Evolutionary conservation across 2,113 vertebrate species (phyloP), one percentile per base, ranked within the genome.

Genomic region (Blennius ocellaris): DNA sequence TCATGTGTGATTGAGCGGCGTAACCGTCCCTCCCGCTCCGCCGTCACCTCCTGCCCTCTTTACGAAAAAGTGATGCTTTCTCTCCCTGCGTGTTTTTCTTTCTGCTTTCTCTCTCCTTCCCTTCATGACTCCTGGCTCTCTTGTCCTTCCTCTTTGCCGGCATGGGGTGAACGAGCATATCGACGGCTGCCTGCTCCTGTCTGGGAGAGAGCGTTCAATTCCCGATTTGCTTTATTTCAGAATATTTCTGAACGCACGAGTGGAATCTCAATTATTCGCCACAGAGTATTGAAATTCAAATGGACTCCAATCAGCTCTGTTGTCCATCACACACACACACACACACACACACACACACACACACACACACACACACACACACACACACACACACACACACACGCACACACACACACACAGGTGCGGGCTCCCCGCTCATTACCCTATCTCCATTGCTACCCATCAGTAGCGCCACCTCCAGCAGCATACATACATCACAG

Each of bases 401-500:
- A 53, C 37, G 52, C 52, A 57, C 58, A 50, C 17, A 60, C 17
- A 64, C 39, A 30, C 21, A 30, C 21, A 2, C 21, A 30, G 21
- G 21, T 30, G 4, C 21, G 40, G 11, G 21, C 57, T 71, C 49
- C 69, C 43, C 80, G 45, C 58, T 83, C 80, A 72, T 87, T 82
- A 76, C 69, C 75, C 66, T 79, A 72, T 86, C 81, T 86, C 76
- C 54, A 69, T 52, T 83, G 74, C 86, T 77, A 69, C 78, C 83
- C 73, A 78, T 85, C 82, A 85, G 75, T 68, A 68, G 69, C 41
- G 43, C 73, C 83, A 76, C 81, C 81, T 63, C 79, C 15, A 80
- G 78, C 54, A 65, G 57, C 78, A 64, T 64, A 78, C 84, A 85
- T 85, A 84, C 84, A 86, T 86, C 84, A 82, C 57, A 50, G 69